Conservation (phyloP, 2,797 vertebrate genomes). For the Tinamus major region DNA sequence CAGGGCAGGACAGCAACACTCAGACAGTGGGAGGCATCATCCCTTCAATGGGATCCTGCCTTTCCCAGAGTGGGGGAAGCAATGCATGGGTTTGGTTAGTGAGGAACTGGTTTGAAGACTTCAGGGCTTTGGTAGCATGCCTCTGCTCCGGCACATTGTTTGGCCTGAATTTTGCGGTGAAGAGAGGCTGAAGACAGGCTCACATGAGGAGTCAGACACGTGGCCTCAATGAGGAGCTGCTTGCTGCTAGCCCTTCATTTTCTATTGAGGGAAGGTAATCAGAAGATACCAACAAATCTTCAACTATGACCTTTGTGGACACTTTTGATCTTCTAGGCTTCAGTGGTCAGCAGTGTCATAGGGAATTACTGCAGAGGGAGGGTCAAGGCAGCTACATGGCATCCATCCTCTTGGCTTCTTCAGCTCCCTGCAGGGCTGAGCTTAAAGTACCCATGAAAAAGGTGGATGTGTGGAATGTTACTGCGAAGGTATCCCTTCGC, state of each 20-base stretch:
- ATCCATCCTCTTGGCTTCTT: not conserved
- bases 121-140: not conserved
- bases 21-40: not conserved
- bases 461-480: not conserved
- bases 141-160: not conserved
- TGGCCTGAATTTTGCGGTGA: not conserved
- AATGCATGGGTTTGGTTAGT: not conserved
- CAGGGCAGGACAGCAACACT: not conserved
- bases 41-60: not conserved
- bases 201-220: not conserved
- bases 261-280: too few relatives aligned
- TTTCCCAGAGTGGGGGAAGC: too few relatives aligned
- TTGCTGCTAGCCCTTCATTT: too few relatives aligned
- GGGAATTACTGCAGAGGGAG: not conserved
- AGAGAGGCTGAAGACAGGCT: not conserved
- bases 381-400: accelerated
- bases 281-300: too few relatives aligned
- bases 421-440: not conserved
- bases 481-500: accelerated
- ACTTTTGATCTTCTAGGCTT: too few relatives aligned
- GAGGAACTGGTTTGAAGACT: not conserved
- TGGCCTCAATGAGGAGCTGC: not conserved
- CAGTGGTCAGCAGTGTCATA: not conserved
- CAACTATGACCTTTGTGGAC: too few relatives aligned
- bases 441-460: not conserved